Percentiles rank a stretch among this genome's conserved stretches.
These are phyloP conservation scores for Chrysodeixis includens DNA, from an alignment of 2,888 invertebrate species.

Conservation along the genomic window DNA sequence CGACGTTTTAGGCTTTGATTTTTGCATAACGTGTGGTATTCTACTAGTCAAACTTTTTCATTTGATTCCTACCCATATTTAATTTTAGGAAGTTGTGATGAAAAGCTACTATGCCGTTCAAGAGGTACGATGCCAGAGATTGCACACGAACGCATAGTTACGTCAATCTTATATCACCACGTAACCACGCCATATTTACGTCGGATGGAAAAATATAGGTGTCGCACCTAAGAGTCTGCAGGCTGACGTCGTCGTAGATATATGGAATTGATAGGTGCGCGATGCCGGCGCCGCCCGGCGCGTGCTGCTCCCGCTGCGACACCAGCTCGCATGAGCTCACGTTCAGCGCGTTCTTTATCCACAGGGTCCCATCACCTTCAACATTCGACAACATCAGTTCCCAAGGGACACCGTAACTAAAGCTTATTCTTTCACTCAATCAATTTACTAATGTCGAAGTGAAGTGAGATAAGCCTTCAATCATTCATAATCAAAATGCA, in stretches of 20 bases:
- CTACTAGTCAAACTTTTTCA: too few relatives aligned
- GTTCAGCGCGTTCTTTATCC: constrained; percentile 77
- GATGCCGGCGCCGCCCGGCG: neutral
- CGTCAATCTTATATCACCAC: too few relatives aligned
- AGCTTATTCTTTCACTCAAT: neutral
- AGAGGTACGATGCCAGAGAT: too few relatives aligned
- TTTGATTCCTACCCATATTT: too few relatives aligned
- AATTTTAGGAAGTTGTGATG: too few relatives aligned
- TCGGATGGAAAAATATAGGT: too few relatives aligned
- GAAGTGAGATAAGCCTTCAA: neutral
- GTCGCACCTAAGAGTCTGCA: constrained; percentile 39
- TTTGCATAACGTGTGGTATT: too few relatives aligned
- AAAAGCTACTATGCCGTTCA: too few relatives aligned
- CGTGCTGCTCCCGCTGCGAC: constrained; percentile 4
- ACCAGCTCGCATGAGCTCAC: constrained; percentile 27
- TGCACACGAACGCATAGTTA: too few relatives aligned
- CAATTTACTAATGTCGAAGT: neutral
- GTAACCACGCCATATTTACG: too few relatives aligned
- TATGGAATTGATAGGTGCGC: neutral
- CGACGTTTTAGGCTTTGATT: too few relatives aligned
- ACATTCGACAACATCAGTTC: neutral
- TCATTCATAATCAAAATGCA: neutral
- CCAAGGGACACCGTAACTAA: too few relatives aligned
- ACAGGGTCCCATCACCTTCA: constrained; percentile 67
- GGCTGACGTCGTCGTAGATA: neutral